A percentile compares a stretch with the other conserved stretches of the same genome.
Conservation (phyloP, 2,888 invertebrate species). For the Silvanus unidentatus region DNA sequence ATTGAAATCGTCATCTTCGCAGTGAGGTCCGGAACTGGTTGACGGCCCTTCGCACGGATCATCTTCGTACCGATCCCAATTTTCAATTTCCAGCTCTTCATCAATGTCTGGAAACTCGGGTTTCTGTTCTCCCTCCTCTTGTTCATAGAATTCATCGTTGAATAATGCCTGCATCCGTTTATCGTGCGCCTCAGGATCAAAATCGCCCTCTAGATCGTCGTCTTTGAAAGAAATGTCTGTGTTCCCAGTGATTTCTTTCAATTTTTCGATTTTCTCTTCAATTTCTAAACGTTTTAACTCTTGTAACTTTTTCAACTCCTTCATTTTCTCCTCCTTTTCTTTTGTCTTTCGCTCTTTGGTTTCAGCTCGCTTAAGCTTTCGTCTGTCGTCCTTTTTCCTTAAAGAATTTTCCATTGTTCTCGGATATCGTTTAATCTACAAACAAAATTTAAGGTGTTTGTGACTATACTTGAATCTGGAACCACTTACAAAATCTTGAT, state of each 20-base stretch:
- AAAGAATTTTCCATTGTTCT: conserved; percentile 76
- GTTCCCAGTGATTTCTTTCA: conserved; percentile 86
- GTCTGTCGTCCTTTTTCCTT: conserved; percentile 70
- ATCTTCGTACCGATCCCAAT: conserved; percentile 59
- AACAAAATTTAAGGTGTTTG: conserved; percentile 6
- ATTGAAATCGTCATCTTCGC: conserved; percentile 77
- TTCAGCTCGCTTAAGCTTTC: conserved; percentile 74
- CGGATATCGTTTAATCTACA: conserved; percentile 82
- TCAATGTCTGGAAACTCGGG: conserved; percentile 82
- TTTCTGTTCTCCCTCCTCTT: conserved; percentile 64
- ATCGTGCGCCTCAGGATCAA: conserved; percentile 87
- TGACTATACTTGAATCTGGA: conserved; percentile 13
- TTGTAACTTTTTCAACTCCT: conserved; percentile 83
- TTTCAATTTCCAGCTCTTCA: conserved; percentile 63
- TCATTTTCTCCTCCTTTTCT: conserved; percentile 74
- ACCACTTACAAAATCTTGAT: conserved; percentile 72
- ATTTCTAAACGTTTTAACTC: conserved; percentile 86
- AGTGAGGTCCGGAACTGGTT: conserved; percentile 56
- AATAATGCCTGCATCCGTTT: conserved; percentile 80
- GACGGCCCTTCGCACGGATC: conserved; percentile 17
- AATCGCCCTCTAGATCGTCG: conserved; percentile 81
- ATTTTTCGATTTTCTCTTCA: conserved; percentile 75
- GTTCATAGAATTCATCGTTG: conserved; percentile 79
- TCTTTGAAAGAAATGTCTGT: conserved; percentile 64
- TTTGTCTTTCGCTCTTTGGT: conserved; percentile 65